Evolutionary conservation across 2,113 vertebrate species (phyloP), one percentile per base, ranked within the genome.

Genomic region (Archilochus colubris): DNA sequence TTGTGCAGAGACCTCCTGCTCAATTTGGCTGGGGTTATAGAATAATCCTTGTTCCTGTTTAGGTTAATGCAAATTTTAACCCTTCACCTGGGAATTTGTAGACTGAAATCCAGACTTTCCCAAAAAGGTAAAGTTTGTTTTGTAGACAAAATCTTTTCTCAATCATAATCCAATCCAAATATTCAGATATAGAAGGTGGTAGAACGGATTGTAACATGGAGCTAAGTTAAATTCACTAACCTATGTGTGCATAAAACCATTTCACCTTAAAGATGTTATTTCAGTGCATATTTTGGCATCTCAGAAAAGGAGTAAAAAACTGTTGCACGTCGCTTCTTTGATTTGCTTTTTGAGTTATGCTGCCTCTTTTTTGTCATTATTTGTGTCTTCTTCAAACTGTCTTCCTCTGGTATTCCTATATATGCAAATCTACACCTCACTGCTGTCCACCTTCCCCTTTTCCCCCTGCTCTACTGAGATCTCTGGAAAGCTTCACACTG

Each of bases 221-320:
- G 89, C 43, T 14, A 24, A 62, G 40, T 79, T 57, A 84, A 87
- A 80, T 55, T 80, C 30, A 58, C 43, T 51, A 22, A 74, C 30
- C 14, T 61, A 17, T 66, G 58, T 33, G 10, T 6, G 18, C 46
- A 38, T 61, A 43, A 79, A 77, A 75, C 31, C 21, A 58, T 46
- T 79, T 15, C 15, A n/a, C 10, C 4, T 50, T 28, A 50, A 66
- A 51, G 10, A 61, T n/a, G 40, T 62, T 50, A 48, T 53, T 91
- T 82, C 59, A 70, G 22, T 78, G 50, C 33, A 15, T 25, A 13
- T 66, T 76, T 73, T 73, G 78, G 31, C 48, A 62, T 58, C 62
- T 92, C 40, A 79, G 93, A 92, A 94, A 92, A 28, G 86, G 89
- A 94, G 88, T 94, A 75, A 94, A 93, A 95, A 90, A 17, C 53